phyloP scores from a whole-genome alignment of 2,113 vertebrate genomes.

The Thalassarche chlororhynchos region DNA sequence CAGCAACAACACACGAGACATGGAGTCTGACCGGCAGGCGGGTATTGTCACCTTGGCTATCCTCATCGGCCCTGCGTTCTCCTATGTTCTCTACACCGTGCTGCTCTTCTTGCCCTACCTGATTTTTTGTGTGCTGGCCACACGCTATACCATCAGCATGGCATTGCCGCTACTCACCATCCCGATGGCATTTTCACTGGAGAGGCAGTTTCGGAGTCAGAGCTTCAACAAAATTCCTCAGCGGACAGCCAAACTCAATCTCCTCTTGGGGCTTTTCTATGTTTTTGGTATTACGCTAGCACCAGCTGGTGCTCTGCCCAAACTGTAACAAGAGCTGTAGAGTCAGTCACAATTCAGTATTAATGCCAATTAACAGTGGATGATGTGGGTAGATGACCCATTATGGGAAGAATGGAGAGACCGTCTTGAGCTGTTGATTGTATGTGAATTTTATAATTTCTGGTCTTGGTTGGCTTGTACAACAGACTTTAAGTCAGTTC shows the following conservation, averaged over 20 bases:
- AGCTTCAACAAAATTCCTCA: conserved; percentile 92
- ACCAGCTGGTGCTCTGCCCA: conserved; percentile 86
- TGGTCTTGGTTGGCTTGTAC: not conserved
- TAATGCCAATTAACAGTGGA: not conserved
- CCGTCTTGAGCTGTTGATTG: not conserved
- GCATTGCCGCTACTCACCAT: conserved; percentile 92
- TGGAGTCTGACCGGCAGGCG: conserved; percentile 93
- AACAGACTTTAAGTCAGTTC: not conserved
- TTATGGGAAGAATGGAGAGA: not conserved
- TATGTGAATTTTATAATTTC: not conserved
- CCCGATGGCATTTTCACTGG: conserved; percentile 94
- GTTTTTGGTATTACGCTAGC: conserved; percentile 92
- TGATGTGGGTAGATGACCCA: not conserved
- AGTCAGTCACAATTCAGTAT: not conserved
- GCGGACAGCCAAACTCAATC: conserved; percentile 94
- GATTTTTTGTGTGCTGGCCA: conserved; percentile 92
- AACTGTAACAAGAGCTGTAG: conserved; percentile 69
- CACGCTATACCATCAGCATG: conserved; percentile 93
- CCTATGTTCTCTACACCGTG: conserved; percentile 90
- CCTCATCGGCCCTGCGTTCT: conserved; percentile 89
- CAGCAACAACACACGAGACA: conserved; percentile 98
- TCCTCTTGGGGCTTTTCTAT: conserved; percentile 95
- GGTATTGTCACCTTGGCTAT: conserved; percentile 97
- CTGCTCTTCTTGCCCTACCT: conserved; percentile 94
- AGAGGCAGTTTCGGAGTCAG: conserved; percentile 91